phyloP scores from a whole-genome alignment of 1,140 invertebrate species.

The Apis cerana region DNA sequence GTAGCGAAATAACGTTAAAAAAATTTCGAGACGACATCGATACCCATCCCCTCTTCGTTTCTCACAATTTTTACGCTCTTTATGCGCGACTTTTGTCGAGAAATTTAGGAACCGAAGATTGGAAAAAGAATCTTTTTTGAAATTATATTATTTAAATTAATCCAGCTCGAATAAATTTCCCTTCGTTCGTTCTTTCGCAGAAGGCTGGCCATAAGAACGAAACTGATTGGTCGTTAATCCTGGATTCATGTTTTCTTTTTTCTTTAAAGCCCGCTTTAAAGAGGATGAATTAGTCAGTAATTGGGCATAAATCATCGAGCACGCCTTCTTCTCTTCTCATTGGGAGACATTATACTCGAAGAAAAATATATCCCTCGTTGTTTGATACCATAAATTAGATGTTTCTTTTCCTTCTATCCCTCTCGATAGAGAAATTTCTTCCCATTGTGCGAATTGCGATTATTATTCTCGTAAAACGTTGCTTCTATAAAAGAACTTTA shows the following conservation, averaged over 20 bases:
- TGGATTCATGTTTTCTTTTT: conserved; percentile 53
- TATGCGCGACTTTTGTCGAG: not conserved
- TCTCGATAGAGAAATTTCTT: not conserved
- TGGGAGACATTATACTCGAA: conserved; percentile 64
- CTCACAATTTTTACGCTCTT: conserved; percentile 24
- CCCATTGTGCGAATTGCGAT: too few species aligned
- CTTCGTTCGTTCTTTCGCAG: conserved; percentile 15
- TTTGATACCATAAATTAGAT: not conserved
- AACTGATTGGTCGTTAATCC: conserved; percentile 67
- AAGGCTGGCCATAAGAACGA: conserved; percentile 42
- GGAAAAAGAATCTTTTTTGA: too few species aligned
- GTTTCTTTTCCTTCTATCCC: not conserved
- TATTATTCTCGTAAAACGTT: too few species aligned
- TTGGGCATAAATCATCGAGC: conserved; percentile 68
- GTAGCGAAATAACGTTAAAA: conserved; percentile 33
- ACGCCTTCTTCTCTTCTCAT: conserved; percentile 54
- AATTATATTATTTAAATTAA: not conserved
- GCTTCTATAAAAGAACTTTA: too few species aligned
- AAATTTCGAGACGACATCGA: conserved; percentile 29
- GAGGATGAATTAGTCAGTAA: conserved; percentile 67
- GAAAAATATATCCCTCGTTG: conserved; percentile 8
- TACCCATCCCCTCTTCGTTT: not conserved
- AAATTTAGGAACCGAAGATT: too few species aligned
- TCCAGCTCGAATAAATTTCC: conserved; percentile 8
- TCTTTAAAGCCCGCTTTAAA: not conserved